These are phyloP conservation scores for Lophura nycthemera DNA, from an alignment of 2,113 vertebrate species.

Conservation along the genomic window DNA sequence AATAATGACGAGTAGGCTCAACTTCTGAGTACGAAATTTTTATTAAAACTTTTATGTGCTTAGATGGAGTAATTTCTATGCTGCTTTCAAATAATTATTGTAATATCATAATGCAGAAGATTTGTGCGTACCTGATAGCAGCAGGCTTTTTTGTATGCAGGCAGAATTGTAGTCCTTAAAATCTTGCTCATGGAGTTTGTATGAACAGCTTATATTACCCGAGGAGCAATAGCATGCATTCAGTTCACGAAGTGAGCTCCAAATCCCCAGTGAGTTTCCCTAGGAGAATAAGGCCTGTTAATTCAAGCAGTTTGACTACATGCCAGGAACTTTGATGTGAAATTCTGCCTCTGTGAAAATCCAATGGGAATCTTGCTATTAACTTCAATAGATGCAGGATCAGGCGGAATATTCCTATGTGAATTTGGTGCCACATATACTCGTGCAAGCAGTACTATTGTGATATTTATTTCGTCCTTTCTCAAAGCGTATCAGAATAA, in stretches of 20 bases:
- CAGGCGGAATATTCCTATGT: neutral
- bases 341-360: neutral
- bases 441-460: neutral
- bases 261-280: neutral
- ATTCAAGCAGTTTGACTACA: neutral
- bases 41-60: neutral
- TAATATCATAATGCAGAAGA: fast-evolving
- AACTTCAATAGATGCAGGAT: neutral
- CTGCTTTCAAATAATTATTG: neutral
- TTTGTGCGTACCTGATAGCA: neutral
- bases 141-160: neutral
- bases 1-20: neutral
- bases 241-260: neutral
- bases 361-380: neutral
- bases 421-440: neutral
- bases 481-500: neutral
- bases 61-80: neutral
- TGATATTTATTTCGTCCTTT: neutral
- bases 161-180: neutral
- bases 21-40: neutral
- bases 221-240: neutral
- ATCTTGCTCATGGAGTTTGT: neutral
- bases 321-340: neutral
- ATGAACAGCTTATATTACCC: neutral
- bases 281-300: neutral